These are phyloP conservation scores for Suillia variegata DNA, from an alignment of 2,888 invertebrate genomes.

Conservation along the genomic window DNA sequence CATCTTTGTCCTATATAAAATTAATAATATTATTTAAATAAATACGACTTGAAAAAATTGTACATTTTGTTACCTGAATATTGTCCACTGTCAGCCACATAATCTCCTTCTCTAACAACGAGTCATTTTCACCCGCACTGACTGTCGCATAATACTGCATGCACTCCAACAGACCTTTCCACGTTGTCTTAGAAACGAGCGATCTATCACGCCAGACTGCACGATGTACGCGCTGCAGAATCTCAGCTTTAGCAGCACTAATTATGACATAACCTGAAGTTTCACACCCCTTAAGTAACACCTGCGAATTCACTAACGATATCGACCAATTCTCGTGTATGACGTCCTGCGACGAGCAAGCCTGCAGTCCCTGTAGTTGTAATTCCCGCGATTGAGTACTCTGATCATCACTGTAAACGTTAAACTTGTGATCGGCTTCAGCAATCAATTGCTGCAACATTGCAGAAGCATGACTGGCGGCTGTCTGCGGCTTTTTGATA, in stretches of 20 bases:
- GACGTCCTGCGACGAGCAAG: conserved; percentile 89
- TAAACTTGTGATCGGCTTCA: conserved; percentile 87
- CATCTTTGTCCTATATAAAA: conserved; percentile 71
- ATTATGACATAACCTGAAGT: conserved; percentile 96
- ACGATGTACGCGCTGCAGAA: conserved; percentile 84
- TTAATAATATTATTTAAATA: neutral
- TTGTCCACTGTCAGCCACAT: conserved; percentile 96
- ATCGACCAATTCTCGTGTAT: conserved; percentile 94
- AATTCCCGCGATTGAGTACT: conserved; percentile 76
- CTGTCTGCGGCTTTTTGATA: conserved; percentile 60
- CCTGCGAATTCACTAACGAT: conserved; percentile 66
- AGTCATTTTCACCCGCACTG: conserved; percentile 76
- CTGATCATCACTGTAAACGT: conserved; percentile 96
- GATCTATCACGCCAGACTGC: conserved; percentile 88
- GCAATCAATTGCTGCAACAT: conserved; percentile 92
- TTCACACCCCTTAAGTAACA: conserved; percentile 93
- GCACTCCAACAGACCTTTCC: conserved; percentile 93
- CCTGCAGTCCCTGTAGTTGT: conserved; percentile 82
- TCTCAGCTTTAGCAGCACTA: conserved; percentile 94
- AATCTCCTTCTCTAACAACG: conserved; percentile 80
- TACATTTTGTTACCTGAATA: conserved; percentile 72
- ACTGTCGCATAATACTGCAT: conserved; percentile 99
- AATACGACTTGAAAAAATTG: too few relatives aligned
- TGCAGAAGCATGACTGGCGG: conserved; percentile 78
- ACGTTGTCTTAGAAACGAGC: conserved; percentile 91